phyloP scores from a whole-genome alignment of 30 jellyfish, hydroid and myxozoan species.

The Rhopilema esculentum region DNA sequence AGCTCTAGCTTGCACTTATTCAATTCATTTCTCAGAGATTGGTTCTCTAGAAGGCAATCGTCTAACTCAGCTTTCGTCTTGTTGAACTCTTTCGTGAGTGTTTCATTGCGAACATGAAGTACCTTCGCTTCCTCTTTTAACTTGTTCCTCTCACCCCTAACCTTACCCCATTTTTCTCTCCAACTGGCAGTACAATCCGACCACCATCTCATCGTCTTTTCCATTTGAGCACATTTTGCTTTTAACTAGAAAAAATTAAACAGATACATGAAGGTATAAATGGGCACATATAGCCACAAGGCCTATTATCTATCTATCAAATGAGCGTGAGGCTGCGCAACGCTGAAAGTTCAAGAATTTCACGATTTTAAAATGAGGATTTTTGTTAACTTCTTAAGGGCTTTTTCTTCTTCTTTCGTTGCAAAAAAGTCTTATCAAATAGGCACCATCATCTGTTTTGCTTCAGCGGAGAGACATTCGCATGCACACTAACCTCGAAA shows the following conservation, averaged over 20 bases:
- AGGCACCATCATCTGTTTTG: no score
- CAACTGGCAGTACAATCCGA: slow-evolving; percentile 90
- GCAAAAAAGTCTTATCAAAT: no score
- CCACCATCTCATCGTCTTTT: slow-evolving; percentile 92
- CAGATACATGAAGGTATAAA: no score
- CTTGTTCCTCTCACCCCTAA: slow-evolving; percentile 78
- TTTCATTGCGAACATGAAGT: slow-evolving; percentile 52
- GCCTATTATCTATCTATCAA: no score
- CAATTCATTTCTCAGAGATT: slow-evolving; percentile 62
- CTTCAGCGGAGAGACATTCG: no score
- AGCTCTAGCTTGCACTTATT: slow-evolving; percentile 63
- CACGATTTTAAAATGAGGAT: no score
- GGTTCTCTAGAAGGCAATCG: slow-evolving; percentile 59
- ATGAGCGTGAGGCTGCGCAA: no score
- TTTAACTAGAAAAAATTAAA: slow-evolving; percentile 4
- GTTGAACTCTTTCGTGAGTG: slow-evolving; percentile 68
- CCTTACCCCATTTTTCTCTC: slow-evolving; percentile 94
- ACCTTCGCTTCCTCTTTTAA: slow-evolving; percentile 64
- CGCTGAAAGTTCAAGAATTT: no score
- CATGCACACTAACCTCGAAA: no score
- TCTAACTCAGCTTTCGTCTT: slow-evolving; percentile 32
- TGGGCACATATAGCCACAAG: no score
- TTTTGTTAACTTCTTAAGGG: no score
- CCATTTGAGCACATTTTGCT: slow-evolving; percentile 72
- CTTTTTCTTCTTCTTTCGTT: no score